Evolutionary conservation across 2,797 vertebrate genomes (phyloP).

Genomic region (Epinephelus malabaricus): DNA sequence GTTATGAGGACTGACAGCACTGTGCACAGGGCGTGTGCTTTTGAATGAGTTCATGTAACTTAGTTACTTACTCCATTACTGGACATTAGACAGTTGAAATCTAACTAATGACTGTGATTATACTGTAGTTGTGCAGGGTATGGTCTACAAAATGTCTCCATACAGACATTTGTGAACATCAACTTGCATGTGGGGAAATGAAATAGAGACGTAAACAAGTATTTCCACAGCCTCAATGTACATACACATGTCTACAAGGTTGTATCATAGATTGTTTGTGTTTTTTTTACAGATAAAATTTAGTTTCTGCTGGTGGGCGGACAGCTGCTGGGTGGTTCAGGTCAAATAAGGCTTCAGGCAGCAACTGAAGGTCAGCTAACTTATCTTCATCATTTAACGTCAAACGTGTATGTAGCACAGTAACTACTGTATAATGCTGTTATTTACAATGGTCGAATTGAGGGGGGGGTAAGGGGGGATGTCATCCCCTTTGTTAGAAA

Average conservation of each 20-base stretch:
- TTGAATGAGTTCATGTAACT: too few relatives aligned
- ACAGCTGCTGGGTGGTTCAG: constrained; percentile 27
- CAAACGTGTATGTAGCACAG: not conserved
- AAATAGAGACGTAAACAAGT: not conserved
- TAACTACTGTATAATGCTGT: not conserved
- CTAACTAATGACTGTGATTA: not conserved
- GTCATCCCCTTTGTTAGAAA: too few relatives aligned
- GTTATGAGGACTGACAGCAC: too few relatives aligned
- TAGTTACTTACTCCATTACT: too few relatives aligned
- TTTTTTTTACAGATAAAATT: constrained; percentile 4
- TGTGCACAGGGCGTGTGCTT: too few relatives aligned
- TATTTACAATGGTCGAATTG: too few relatives aligned
- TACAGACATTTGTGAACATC: not conserved
- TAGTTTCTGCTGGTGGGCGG: constrained; percentile 36
- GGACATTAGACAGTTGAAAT: not conserved
- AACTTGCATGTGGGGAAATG: not conserved
- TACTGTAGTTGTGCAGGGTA: not conserved
- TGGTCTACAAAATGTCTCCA: not conserved
- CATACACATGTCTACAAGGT: not conserved
- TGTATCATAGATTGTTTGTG: constrained; percentile 12
- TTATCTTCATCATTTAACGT: constrained; percentile 41
- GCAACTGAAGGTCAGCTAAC: constrained; percentile 8
- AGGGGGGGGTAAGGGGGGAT: too few relatives aligned
- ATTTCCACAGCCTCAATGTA: not conserved
- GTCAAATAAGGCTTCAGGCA: constrained; percentile 53